Evolutionary conservation across 2,888 invertebrate genomes (phyloP).

Genomic region (Cataglyphis rosenhaueri): DNA sequence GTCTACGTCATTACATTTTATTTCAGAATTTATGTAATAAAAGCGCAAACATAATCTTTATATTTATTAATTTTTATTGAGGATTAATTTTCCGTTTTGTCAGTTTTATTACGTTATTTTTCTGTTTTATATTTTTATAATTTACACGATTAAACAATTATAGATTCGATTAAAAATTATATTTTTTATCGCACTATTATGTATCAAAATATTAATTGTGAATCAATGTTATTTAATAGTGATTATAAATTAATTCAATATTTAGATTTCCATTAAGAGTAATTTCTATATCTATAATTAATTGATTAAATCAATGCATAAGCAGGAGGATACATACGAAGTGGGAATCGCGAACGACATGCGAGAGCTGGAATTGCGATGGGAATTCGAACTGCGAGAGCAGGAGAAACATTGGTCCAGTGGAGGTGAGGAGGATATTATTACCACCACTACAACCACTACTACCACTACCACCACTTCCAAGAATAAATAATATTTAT

Average conservation of each 20-base stretch:
- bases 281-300: background rate
- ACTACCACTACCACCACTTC: slow-evolving; percentile 47
- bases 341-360: slow-evolving; percentile 90
- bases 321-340: slow-evolving; percentile 88
- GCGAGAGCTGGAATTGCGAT: slow-evolving; percentile 88
- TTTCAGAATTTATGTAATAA: background rate
- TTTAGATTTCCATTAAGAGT: background rate
- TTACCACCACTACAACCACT: slow-evolving; percentile 1
- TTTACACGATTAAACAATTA: background rate
- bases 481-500: slow-evolving; percentile 78
- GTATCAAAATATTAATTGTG: background rate
- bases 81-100: background rate
- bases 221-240: background rate
- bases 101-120: background rate
- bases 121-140: background rate
- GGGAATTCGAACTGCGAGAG: slow-evolving; percentile 90
- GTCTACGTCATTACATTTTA: background rate
- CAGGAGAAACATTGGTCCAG: slow-evolving; percentile 88
- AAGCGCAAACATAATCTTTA: background rate
- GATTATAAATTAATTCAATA: background rate
- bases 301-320: slow-evolving; percentile 4
- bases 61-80: background rate
- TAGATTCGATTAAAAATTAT: background rate
- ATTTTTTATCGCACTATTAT: background rate
- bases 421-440: slow-evolving; percentile 86